Base-by-base conservation (phyloP, 1,140 invertebrate genomes). In the Drosophila melanica region DNA sequence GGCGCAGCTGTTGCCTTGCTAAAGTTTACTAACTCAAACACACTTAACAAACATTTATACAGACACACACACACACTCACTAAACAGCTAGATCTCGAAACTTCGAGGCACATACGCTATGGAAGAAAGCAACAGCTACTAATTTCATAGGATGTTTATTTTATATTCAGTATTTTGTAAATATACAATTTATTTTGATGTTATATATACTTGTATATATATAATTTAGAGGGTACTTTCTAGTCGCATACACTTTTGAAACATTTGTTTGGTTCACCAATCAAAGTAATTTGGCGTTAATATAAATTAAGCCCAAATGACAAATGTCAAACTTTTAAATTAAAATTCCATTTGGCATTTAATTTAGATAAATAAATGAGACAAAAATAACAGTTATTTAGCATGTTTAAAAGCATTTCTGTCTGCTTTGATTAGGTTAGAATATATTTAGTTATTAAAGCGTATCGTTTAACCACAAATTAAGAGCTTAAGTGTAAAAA, bases 1-100 rank as follows among this genome's bases (percentile, higher is more conserved):
- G 16, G 60, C 59, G 60, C 39, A 68, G 47, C 74, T 35, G 79
- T 64, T 85, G 82, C 71, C 65, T 73, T 76, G 79, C 60, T 79
- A 73, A 87, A 75, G 74, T 86, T 86, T 59, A 41, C 79, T 57
- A 63, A 69, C 75, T 68, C 41, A 67, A 67, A 62, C 20, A 65
- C 30, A 47, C 16, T 18, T 18, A 66, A 54, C 69, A 45, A 10
- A 30, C 14, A 41, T 37, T 45, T 16, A 51, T 41, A 45, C 44
- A 20, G 11, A 30, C 41, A 33, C 39, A 55, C 11, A 54, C 39
- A 45, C 50, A 3, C 35, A 47, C 12, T 18, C 10, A 50, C 18
- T 16, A 53, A 37, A 44, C 41, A 64, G 60, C 51, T 50, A 37
- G 14, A 65, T 55, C 60, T 57, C n/a, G 27, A 65, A 54, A 54